phyloP scores from a whole-genome alignment of 2,113 vertebrate genomes.

The Meles meles region DNA sequence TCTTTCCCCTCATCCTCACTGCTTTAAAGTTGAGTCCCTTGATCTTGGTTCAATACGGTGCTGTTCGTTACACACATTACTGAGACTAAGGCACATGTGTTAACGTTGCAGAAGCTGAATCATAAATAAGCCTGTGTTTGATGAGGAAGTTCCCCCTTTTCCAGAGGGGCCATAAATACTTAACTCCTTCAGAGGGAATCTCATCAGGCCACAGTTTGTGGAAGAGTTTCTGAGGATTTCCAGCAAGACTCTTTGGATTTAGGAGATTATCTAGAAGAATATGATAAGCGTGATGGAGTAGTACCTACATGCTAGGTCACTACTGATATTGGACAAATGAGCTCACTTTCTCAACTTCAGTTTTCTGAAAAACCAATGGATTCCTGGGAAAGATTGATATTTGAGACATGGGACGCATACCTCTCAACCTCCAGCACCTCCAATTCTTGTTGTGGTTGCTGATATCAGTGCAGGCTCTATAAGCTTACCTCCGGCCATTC shows the following conservation, averaged over 20 bases:
- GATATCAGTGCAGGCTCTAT: background rate
- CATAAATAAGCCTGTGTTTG: background rate
- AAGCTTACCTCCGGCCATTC: background rate
- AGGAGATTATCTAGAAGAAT: background rate
- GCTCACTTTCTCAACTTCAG: background rate
- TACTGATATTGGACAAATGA: background rate
- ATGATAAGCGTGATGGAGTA: background rate
- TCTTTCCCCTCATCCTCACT: background rate
- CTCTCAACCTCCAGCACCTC: background rate
- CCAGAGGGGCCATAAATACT: background rate
- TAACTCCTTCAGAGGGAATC: background rate
- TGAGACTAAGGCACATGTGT: background rate
- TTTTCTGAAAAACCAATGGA: background rate
- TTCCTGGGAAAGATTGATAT: background rate
- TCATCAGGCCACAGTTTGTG: background rate
- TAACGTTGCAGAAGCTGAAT: background rate
- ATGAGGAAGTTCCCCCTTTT: background rate
- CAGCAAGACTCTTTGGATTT: background rate
- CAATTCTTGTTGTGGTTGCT: background rate
- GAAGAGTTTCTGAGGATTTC: background rate
- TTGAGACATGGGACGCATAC: background rate
- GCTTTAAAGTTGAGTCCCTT: background rate
- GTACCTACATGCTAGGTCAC: background rate
- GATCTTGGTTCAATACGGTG: background rate
- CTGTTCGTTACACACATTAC: background rate